phyloP scores from a whole-genome alignment of 2,113 vertebrate species.

The Serilophus lunatus region DNA sequence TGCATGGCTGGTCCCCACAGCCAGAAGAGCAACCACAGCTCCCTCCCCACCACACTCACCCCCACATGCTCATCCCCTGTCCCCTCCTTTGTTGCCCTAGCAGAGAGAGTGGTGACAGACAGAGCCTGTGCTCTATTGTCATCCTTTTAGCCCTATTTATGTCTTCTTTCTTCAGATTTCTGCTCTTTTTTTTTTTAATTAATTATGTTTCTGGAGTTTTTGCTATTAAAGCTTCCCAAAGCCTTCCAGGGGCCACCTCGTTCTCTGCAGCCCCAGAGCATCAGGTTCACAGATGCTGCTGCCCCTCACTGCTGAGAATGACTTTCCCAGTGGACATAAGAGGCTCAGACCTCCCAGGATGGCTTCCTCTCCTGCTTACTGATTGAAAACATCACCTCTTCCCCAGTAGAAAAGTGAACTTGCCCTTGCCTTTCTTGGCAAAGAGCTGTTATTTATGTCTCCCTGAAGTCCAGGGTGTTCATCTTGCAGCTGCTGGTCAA shows the following conservation, averaged over 20 bases:
- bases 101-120: neutral
- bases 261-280: neutral
- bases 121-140: neutral
- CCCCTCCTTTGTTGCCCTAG: neutral
- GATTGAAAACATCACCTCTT: neutral
- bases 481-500: neutral
- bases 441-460: neutral
- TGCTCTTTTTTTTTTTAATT: neutral
- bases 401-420: neutral
- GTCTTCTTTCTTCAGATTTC: neutral
- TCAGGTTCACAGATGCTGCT: neutral
- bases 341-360: neutral
- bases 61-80: accelerated
- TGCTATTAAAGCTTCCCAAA: neutral
- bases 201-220: neutral
- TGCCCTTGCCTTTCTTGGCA: neutral
- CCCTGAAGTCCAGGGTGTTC: neutral
- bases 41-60: neutral
- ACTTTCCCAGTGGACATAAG: neutral
- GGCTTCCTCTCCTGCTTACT: neutral
- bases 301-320: neutral
- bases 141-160: neutral
- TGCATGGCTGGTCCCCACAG: accelerated
- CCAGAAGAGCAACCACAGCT: neutral
- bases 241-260: neutral